Evolutionary conservation across 2,797 vertebrate species (phyloP), one percentile per base, ranked within the genome.

Genomic region (Otolemur crassicaudatus): DNA sequence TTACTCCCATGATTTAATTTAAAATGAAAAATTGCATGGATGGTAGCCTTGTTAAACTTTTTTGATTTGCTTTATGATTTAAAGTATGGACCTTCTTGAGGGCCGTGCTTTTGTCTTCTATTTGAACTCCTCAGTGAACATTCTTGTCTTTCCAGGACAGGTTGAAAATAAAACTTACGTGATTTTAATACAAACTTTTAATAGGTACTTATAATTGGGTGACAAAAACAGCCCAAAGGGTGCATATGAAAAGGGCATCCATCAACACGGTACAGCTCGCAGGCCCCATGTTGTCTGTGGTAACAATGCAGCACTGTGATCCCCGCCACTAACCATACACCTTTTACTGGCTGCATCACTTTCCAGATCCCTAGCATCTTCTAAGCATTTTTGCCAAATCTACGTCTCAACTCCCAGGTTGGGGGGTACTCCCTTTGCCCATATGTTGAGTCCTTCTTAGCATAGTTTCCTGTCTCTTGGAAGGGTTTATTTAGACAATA

Each of bases 1-100:
- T 98, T 98, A 98, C 94, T 96, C 90, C 87, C 79, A 83, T 97
- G 96, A 97, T 97, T 97, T 97, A 98, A 98, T 98, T 97, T 97
- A 97, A 97, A 97, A 95, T 63, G 94, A 97, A 96, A 97, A 97
- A 97, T 87, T 77, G 49, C 94, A 91, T 67, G 56, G 46, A 95
- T 91, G 63, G 90, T 87, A 93, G 93, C 73, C 89, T 80, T 86
- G 87, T 88, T 98, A 97, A 93, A 94, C 70, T 97, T 96, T 94
- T 85, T 84, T 90, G 77, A 96, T 96, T 96, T 93, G 63, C 89
- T 86, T 95, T 91, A 88, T 89, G 91, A 95, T 87, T 95, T 96
- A 96, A 98, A 97, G 60, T 72, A 67, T 31, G 31, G 56, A 37
- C 46, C 80, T 94, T 82, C 75, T 90, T 87, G 13, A 80, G 73